Evolutionary conservation across 1,140 invertebrate species (phyloP).

Genomic region (Drosophila novamexicana): DNA sequence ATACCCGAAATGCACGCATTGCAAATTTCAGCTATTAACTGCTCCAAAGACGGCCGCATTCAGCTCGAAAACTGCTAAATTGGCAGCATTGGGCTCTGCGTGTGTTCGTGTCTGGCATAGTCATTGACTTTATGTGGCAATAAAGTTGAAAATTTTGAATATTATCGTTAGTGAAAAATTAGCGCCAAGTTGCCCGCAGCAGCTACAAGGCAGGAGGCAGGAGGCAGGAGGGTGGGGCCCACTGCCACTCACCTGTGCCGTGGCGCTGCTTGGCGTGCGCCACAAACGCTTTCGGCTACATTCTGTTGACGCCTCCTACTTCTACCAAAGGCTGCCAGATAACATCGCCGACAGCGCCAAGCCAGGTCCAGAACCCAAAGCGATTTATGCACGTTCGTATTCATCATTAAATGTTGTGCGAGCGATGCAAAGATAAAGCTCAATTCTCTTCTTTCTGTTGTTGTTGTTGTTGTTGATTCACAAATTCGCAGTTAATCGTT

Average conservation of each 20-base stretch:
- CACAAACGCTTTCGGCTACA: slow-evolving; percentile 62
- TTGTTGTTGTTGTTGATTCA: slow-evolving; percentile 42
- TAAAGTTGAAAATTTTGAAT: slow-evolving; percentile 83
- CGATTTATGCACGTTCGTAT: slow-evolving; percentile 74
- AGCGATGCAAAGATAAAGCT: slow-evolving; percentile 67
- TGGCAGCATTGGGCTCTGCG: neutral
- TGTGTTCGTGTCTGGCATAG: slow-evolving; percentile 46
- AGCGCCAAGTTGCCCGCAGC: slow-evolving; percentile 61
- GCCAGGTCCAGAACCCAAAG: slow-evolving; percentile 48
- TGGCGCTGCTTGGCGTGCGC: slow-evolving; percentile 59
- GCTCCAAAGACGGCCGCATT: no score
- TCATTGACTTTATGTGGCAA: slow-evolving; percentile 73
- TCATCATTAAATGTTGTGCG: slow-evolving; percentile 76
- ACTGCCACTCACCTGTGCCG: slow-evolving; percentile 21
- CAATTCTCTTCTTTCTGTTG: slow-evolving; percentile 23
- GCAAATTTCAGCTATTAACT: no score
- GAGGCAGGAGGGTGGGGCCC: neutral
- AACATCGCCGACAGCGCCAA: slow-evolving; percentile 18
- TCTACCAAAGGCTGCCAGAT: neutral
- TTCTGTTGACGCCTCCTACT: slow-evolving; percentile 60
- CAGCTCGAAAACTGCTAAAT: no score
- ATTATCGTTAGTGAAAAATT: slow-evolving; percentile 83
- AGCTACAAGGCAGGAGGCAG: neutral
- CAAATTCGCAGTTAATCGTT: slow-evolving; percentile 78
- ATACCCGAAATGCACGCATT: no score